Evolutionary conservation across 2,888 invertebrate genomes (phyloP).

Genomic region (Perizoma affinitatum): DNA sequence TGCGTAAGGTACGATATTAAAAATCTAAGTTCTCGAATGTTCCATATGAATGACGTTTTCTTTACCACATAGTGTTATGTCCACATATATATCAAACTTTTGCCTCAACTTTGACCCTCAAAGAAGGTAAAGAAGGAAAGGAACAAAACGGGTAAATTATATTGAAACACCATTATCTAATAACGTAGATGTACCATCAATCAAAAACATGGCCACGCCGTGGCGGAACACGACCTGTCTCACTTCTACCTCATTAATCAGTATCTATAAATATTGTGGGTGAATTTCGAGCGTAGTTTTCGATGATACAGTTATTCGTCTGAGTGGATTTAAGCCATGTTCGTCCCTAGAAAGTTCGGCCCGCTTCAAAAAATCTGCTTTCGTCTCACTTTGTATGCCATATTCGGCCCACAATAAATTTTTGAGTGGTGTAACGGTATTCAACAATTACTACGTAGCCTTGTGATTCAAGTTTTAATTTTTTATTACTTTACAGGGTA

Average conservation of each 20-base stretch:
- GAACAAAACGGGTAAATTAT: conserved; percentile 80
- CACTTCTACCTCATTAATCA: conserved; percentile 80
- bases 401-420: too few relatives aligned
- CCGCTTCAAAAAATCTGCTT: too few relatives aligned
- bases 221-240: conserved; percentile 66
- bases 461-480: too few relatives aligned
- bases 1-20: too few relatives aligned
- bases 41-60: too few relatives aligned
- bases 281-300: conserved; percentile 54
- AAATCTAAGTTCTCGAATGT: too few relatives aligned
- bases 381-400: too few relatives aligned
- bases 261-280: conserved; percentile 78
- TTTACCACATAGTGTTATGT: conserved; percentile 13
- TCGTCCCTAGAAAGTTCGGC: too few relatives aligned
- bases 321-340: too few relatives aligned
- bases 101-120: conserved; percentile 44
- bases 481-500: too few relatives aligned
- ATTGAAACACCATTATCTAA: conserved; percentile 83
- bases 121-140: conserved; percentile 54
- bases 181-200: conserved; percentile 74
- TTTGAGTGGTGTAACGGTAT: too few relatives aligned
- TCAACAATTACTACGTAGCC: too few relatives aligned
- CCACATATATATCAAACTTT: conserved; percentile 23
- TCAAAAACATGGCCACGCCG: conserved; percentile 57
- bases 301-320: neutral